Base-by-base conservation (phyloP, 2,797 vertebrate species). In the Tauraco hartlaubi region DNA sequence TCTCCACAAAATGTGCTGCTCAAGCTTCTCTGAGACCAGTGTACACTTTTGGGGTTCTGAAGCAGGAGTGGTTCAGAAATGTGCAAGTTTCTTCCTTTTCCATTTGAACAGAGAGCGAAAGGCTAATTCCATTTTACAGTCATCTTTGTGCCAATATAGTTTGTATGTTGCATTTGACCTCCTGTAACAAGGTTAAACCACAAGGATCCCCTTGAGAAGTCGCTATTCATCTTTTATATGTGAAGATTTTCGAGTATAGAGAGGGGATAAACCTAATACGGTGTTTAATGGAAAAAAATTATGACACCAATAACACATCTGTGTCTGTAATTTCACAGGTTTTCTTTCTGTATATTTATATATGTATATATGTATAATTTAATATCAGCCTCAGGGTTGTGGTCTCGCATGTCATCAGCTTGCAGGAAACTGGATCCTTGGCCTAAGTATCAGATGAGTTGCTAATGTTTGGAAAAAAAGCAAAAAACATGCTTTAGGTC, bases 321-420 rank as follows among this genome's bases (percentile, higher is more conserved):
- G 99, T 92, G 98, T 98, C 98, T 99, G 99, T 98, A 98, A 99
- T 99, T 99, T 99, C 98, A 97, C 97, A 98, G 98, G 97, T 98
- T 98, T 98, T 98, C 96, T 87, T 98, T 98, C 98, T 94, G 96
- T 95, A 76, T 96, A 96, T 96, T 96, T 92, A 95, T 96, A 26
- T 54, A 51, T 96, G 62, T 96, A 71, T 97, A 93, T 84, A 69
- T 83, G 91, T 94, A 96, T 94, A 97, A 97, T 97, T 96, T 97
- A 97, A 97, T 97, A 95, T 99, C 98, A 97, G 98, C 98, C 99
- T 97, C 98, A 97, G 98, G 98, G 98, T 98, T 98, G 98, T 97
- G 94, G 98, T 98, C 98, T 99, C 97, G 94, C 98, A 98, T 98
- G 98, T 98, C 99, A 97, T 97, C 96, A 88, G 96, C 98, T 97